Conservation (phyloP, 2,797 vertebrate genomes). For the Leptoclinus maculatus region DNA sequence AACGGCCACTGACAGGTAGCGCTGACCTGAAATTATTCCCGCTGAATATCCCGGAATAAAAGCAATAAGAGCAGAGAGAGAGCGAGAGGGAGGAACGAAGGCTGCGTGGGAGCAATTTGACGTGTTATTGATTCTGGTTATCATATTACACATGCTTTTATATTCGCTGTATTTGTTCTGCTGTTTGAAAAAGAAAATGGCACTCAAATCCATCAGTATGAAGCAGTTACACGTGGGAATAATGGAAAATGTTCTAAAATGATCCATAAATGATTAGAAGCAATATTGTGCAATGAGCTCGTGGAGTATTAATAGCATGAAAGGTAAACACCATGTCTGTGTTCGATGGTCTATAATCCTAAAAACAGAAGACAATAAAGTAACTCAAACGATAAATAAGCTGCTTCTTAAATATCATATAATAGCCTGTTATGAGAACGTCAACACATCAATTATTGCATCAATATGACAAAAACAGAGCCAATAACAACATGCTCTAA, state of each 20-base stretch:
- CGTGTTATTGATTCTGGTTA: constrained; percentile 67
- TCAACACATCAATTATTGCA: not conserved
- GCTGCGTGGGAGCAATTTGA: constrained; percentile 35
- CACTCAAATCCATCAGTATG: not conserved
- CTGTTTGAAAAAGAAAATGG: constrained; percentile 2
- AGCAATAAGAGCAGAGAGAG: constrained; percentile 44
- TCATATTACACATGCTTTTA: constrained; percentile 63
- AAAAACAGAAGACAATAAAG: not conserved
- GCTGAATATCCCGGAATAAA: constrained; percentile 60
- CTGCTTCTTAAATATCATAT: not conserved
- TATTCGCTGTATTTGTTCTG: constrained; percentile 41
- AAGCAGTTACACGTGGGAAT: not conserved
- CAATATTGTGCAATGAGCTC: not conserved
- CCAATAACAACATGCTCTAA: not conserved
- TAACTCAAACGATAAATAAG: not conserved
- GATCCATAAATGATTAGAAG: not conserved
- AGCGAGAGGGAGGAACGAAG: constrained; percentile 13
- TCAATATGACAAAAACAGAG: not conserved
- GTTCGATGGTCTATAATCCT: not conserved
- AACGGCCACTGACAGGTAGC: constrained; percentile 59
- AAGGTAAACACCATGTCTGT: not conserved
- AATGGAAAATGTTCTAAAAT: not conserved
- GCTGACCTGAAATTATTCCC: constrained; percentile 71
- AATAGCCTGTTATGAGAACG: not conserved
- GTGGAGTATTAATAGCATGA: not conserved